Evolutionary conservation across 92 coral and sea anemone genomes (phyloP), one percentile per base, ranked within the genome.

Genomic region (Paramuricea clavata): DNA sequence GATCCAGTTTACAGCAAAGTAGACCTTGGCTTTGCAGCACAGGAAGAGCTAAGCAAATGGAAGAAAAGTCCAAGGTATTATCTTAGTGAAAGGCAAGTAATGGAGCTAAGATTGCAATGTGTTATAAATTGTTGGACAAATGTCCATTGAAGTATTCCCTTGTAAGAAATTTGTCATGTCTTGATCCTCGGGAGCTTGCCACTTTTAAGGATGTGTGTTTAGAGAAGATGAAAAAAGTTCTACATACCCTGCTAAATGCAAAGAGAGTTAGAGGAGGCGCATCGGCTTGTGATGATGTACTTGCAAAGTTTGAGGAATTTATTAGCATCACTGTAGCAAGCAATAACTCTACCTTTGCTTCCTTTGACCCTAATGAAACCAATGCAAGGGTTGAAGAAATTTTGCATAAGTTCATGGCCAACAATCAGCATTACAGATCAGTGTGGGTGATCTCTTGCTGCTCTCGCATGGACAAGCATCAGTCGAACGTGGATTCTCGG

Each of bases 141-240:
- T 42, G 77, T 56, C 77, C 77, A 0, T 65, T 62, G 76, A 81
- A 28, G 42, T 67, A 81, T 26, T n/a, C 86, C 19, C 49, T 81
- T 16, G 86, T 72, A 81, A 81, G 87, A 12, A 65, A 21, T 12
- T 69, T 69, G 87, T 71, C 79, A 71, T 69, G 80, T 10, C 34
- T 52, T 43, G 80, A 71, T 70, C 87, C 87, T 32, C 9, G 81
- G 52, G 15, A 83, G 87, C 81, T 71, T 83, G 87, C 87, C 27
- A 70, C 81, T 27, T 83, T 50, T 64, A 83, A 83, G 32, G 39
- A 70, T 52, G 13, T 42, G 69, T 83, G 88, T 83, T 49, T 83
- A 76, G 42, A 69, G 69, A 83, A 83, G 69, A 83, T 83, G 80
- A 83, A 83, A 61, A 69, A 43, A 26, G 43, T 69, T 83, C 82